Conservation (phyloP, 1,140 invertebrate species). For the Drosophila repletoides region DNA sequence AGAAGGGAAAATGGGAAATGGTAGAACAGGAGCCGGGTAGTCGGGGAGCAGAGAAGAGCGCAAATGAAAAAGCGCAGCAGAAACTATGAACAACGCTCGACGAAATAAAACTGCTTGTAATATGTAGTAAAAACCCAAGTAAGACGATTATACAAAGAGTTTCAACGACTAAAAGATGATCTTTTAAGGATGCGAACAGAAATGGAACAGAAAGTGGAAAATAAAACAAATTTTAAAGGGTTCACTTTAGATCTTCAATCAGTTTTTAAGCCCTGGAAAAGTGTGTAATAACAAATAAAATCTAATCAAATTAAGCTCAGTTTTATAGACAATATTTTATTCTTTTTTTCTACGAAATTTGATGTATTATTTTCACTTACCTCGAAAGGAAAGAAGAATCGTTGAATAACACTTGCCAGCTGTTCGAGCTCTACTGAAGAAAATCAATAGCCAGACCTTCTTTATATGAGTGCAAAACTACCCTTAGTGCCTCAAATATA, state of each 20-base stretch:
- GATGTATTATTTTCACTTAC: not conserved
- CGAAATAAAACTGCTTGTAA: slow-evolving; percentile 77
- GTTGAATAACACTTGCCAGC: slow-evolving; percentile 11
- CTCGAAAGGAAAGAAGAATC: not conserved
- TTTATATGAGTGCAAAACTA: slow-evolving; percentile 15
- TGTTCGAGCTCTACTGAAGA: slow-evolving; percentile 21
- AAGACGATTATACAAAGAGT: not conserved
- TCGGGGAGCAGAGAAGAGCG: not conserved
- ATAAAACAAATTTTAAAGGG: no score
- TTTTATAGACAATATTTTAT: no score
- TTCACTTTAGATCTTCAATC: no score
- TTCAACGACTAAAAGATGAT: slow-evolving; percentile 4
- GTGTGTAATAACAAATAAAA: no score
- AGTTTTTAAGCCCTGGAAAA: no score
- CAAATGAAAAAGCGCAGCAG: slow-evolving; percentile 71
- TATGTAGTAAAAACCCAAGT: slow-evolving; percentile 69
- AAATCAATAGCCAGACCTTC: slow-evolving; percentile 29
- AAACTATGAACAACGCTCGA: slow-evolving; percentile 72
- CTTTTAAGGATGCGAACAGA: no score
- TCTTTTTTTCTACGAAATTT: no score
- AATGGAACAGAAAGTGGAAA: not conserved
- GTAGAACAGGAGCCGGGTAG: not conserved
- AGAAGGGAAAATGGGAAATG: not conserved
- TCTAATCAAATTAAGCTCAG: no score
- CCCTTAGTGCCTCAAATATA: not conserved